Evolutionary conservation across 2,888 invertebrate genomes (phyloP).

Genomic region (Anarsia innoxiella): DNA sequence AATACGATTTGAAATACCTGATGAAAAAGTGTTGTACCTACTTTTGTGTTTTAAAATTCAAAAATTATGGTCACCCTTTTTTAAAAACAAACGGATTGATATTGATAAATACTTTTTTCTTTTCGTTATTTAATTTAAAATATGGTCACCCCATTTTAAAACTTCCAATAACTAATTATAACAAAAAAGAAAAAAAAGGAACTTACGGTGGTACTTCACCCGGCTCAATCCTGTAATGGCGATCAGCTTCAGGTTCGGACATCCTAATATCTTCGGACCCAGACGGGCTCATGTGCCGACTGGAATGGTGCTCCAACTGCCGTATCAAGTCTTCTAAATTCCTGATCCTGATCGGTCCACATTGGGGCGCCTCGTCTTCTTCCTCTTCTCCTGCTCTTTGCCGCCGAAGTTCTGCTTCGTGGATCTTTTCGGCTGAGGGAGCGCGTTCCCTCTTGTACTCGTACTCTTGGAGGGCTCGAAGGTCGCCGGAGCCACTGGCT

Average conservation of each 20-base stretch:
- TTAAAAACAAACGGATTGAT: too few relatives aligned
- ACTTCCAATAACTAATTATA: too few relatives aligned
- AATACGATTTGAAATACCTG: too few relatives aligned
- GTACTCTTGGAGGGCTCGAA: constrained; percentile 67
- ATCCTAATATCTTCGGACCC: constrained; percentile 92
- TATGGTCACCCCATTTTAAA: too few relatives aligned
- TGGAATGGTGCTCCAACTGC: constrained; percentile 90
- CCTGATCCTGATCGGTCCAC: constrained; percentile 90
- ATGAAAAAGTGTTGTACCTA: too few relatives aligned
- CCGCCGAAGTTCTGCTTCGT: constrained; percentile 80
- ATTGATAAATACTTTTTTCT: too few relatives aligned
- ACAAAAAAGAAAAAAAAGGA: neutral
- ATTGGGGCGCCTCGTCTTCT: constrained; percentile 84
- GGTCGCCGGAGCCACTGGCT: constrained; percentile 56
- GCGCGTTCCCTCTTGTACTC: constrained; percentile 77
- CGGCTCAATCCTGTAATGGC: constrained; percentile 88
- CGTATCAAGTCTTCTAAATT: constrained; percentile 93
- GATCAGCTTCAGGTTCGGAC: constrained; percentile 92
- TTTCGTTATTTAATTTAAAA: too few relatives aligned
- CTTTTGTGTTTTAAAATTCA: too few relatives aligned
- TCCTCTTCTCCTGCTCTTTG: constrained; percentile 71
- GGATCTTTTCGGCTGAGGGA: constrained; percentile 83
- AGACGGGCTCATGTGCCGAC: constrained; percentile 91
- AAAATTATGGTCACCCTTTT: too few relatives aligned
- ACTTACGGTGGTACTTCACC: constrained; percentile 62